Percentiles rank a stretch among this genome's conserved stretches.
phyloP scores from a whole-genome alignment of 2,888 invertebrate genomes.

The Toxonevra muliebris region DNA sequence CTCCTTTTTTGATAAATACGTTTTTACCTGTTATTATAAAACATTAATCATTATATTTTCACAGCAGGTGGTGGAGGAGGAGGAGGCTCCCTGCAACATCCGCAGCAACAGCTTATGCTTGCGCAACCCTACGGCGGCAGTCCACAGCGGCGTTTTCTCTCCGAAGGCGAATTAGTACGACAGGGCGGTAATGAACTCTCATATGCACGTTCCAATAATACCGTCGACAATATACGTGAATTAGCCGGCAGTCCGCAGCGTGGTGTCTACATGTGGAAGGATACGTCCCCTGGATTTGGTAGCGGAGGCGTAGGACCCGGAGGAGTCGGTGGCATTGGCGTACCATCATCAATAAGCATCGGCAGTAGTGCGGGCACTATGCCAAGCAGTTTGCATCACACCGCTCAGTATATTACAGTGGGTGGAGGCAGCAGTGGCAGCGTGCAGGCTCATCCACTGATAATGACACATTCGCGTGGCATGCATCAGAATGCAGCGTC shows the following conservation, averaged over 20 bases:
- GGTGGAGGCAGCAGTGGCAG: conserved; percentile 45
- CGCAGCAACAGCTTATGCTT: conserved; percentile 49
- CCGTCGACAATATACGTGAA: conserved; percentile 87
- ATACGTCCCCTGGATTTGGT: conserved; percentile 74
- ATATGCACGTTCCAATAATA: conserved; percentile 77
- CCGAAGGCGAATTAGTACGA: conserved; percentile 82
- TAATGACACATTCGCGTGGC: conserved; percentile 57
- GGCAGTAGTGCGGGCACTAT: conserved; percentile 62
- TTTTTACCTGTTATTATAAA: no score
- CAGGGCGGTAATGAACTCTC: conserved; percentile 70
- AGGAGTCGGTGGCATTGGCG: conserved; percentile 38
- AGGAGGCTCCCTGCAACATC: conserved; percentile 30
- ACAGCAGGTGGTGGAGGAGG: background rate
- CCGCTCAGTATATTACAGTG: conserved; percentile 42
- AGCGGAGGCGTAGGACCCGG: conserved; percentile 43
- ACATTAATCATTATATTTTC: no score
- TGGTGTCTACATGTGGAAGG: conserved; percentile 82
- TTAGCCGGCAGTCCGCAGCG: conserved; percentile 88
- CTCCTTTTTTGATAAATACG: no score
- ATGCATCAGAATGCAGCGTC: conserved; percentile 41
- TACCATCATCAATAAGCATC: conserved; percentile 46
- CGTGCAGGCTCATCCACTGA: conserved; percentile 54
- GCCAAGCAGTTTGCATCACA: conserved; percentile 51
- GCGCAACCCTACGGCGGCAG: conserved; percentile 67
- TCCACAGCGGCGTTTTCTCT: conserved; percentile 81